phyloP scores from a whole-genome alignment of 2,888 invertebrate genomes.

The Chymomyza amoena region DNA sequence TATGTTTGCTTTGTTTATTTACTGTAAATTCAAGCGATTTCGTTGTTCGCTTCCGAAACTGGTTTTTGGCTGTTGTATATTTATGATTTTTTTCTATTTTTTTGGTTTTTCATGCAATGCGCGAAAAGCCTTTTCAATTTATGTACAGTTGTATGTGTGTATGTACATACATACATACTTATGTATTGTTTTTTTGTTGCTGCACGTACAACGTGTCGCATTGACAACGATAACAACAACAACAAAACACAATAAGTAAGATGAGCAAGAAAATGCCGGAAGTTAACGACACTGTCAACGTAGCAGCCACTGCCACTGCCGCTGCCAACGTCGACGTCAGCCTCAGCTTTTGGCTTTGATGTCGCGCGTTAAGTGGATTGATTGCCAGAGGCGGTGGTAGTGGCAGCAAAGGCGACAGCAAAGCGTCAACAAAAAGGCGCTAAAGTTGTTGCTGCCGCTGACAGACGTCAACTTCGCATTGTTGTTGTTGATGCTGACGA shows the following conservation, averaged over 20 bases:
- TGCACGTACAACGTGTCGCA: slow-evolving; percentile 35
- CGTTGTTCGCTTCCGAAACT: not conserved
- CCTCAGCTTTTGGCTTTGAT: not conserved
- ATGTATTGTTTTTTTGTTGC: slow-evolving; percentile 11
- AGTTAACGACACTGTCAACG: slow-evolving; percentile 51
- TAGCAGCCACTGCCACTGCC: slow-evolving; percentile 25
- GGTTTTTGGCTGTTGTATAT: not conserved
- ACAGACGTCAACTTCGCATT: not conserved
- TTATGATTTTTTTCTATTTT: not conserved
- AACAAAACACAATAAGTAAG: slow-evolving; percentile 3
- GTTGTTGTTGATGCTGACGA: not conserved
- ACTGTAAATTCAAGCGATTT: not conserved
- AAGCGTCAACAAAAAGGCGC: not conserved
- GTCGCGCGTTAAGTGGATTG: not conserved
- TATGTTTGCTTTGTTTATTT: not conserved
- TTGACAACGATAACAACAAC: slow-evolving; percentile 37
- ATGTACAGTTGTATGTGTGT: slow-evolving; percentile 5
- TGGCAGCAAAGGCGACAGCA: too few species aligned
- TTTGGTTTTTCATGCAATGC: not conserved
- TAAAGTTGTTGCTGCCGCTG: not conserved
- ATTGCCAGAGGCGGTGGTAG: not conserved
- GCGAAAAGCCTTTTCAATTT: not conserved
- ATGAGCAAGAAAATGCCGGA: slow-evolving; percentile 51
- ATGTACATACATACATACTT: not conserved
- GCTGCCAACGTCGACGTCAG: not conserved